Percentiles rank a stretch among this genome's conserved stretches.
phyloP scores from a whole-genome alignment of 1,140 invertebrate genomes.

The Penaeus chinensis region DNA sequence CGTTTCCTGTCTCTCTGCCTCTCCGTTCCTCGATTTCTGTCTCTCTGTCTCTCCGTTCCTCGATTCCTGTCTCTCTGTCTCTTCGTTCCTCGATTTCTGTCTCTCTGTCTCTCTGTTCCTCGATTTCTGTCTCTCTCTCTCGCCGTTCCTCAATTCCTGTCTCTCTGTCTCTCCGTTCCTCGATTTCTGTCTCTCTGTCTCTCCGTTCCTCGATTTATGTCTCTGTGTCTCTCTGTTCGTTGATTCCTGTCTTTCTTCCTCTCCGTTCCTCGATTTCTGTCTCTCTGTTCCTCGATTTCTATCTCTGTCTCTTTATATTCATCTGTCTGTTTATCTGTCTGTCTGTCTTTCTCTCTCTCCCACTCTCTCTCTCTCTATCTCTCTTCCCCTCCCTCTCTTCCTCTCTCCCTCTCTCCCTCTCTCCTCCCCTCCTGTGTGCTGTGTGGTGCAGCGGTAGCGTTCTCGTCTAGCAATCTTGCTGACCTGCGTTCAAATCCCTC shows the following conservation, averaged over 20 bases:
- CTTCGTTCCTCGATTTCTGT: too few species aligned
- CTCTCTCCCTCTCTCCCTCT: background rate
- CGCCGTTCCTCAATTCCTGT: too few species aligned
- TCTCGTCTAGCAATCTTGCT: too few species aligned
- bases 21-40: too few species aligned
- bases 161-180: too few species aligned
- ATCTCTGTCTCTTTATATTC: constrained; percentile 1
- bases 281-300: background rate
- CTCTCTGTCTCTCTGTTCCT: too few species aligned
- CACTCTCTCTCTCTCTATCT: background rate
- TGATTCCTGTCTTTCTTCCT: background rate
- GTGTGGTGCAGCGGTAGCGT: too few species aligned
- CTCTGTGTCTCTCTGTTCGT: background rate
- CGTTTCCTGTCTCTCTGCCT: too few species aligned
- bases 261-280: background rate
- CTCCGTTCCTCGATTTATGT: background rate
- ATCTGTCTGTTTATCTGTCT: background rate
- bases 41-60: too few species aligned
- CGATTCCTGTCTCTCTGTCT: too few species aligned
- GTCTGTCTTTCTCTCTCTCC: background rate
- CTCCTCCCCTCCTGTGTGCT: too few species aligned
- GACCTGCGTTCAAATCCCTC: background rate
- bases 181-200: background rate
- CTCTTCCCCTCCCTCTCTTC: background rate
- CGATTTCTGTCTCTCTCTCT: too few species aligned